phyloP scores from a whole-genome alignment of 2,797 vertebrate species.

The Eleutherodactylus coqui region DNA sequence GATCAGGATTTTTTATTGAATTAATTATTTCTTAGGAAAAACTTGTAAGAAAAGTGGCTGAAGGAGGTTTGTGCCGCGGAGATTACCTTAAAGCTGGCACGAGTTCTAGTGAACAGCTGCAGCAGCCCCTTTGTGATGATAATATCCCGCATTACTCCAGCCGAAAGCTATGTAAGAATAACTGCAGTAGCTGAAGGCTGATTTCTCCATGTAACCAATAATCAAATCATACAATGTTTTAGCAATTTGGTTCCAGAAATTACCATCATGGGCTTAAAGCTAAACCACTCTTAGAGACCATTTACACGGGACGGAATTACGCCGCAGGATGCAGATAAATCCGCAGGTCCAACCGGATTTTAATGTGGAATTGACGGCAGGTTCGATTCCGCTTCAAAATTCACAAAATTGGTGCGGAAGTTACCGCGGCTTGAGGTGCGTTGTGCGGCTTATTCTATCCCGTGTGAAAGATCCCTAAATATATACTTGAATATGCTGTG shows the following conservation, averaged over 20 bases:
- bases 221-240: conserved; percentile 21
- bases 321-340: too few species aligned
- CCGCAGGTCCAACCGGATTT: too few species aligned
- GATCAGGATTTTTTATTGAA: conserved; percentile 45
- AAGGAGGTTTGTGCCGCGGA: neutral
- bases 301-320: too few species aligned
- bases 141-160: conserved; percentile 12
- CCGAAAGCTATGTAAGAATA: conserved; percentile 42
- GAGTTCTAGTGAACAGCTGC: conserved; percentile 36
- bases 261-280: neutral
- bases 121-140: conserved; percentile 29
- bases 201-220: conserved; percentile 26
- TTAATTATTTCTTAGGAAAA: conserved; percentile 46
- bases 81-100: conserved; percentile 21
- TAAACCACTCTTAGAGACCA: neutral
- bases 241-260: neutral
- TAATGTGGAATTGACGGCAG: too few species aligned
- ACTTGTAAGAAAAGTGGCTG: neutral
- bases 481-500: too few species aligned
- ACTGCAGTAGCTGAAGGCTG: too few species aligned
- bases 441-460: too few species aligned
- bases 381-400: too few species aligned
- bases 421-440: too few species aligned
- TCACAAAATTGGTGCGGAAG: too few species aligned
- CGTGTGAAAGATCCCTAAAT: too few species aligned